Evolutionary conservation across 1,140 invertebrate species (phyloP), one percentile per base, ranked within the genome.

Genomic region (Magallana angulata): DNA sequence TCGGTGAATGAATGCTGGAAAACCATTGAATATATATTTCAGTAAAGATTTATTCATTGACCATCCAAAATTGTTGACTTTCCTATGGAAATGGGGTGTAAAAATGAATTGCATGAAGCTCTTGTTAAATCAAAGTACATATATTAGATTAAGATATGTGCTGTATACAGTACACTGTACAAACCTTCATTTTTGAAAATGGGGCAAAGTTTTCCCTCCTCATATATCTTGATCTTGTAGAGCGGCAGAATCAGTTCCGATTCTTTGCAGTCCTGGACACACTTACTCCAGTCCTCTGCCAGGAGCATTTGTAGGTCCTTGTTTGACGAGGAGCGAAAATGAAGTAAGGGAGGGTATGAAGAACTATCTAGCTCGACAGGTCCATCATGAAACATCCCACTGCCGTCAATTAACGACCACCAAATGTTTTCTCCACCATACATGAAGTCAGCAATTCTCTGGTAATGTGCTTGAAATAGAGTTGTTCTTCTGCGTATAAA

Each of bases 371-470:
- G 18, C 9, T 83, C 80, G 58, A 57, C 57, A 14, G 81, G 82
- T 5, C 86, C 82, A 87, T 87, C 86, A 68, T 30, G 59, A 56
- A 87, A 71, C 7, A 84, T 56, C 14, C 57, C 18, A 8, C 57
- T 18, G 58, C 24, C 58, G 57, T 80, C 56, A 56, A 8, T 6
- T 7, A 16, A 57, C 0, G 18, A 56, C 86, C 82, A 84, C 86
- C 82, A 87, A 8, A 84, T 48, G 59, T 60, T 58, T 24, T 87
- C 48, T 14, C 82, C 82, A 84, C 57, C 30, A 6, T 76, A 24
- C 24, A 87, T 36, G 24, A 76, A 87, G n/a, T 87, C 86, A 14
- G 82, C 56, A 18, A 87, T 87, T 24, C 82, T 83, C 71, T 82
- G 16, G 9, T 59, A 57, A 36, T 87, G 86, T 30, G n/a, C 16